Base-by-base conservation (phyloP, 2,113 vertebrate species). In the Ranitomeya imitator region DNA sequence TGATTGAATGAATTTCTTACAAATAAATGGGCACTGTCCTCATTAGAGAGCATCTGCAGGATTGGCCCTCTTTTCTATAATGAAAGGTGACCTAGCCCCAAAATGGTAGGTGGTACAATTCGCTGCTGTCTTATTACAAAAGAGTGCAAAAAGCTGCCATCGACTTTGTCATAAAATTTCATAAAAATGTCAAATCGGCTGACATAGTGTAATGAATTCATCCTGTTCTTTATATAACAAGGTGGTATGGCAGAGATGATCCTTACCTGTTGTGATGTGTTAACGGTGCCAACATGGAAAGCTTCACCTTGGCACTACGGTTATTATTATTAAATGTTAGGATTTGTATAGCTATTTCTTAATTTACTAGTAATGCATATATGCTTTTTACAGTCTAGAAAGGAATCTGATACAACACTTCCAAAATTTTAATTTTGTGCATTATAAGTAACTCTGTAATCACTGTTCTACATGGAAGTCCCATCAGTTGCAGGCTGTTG, bases 51-150 rank as follows among this genome's bases (percentile, higher is more conserved):
- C 19, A 57, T 85, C 57, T 51, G 73, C 77, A 18, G n/a, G 57
- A 57, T 52, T 57, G 61, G 23, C 86, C 60, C 51, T 80, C 86
- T 87, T 71, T 16, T 54, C 45, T 65, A 80, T 87, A 87, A 87
- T 87, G 61, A 87, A 87, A 71, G 52, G 77, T 87, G 77, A 79
- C 74, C 85, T 86, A 86, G 85, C 61, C 85, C 76, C 37, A 86
- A 67, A 79, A 79, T 86, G 74, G 85, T 23, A 87, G 86, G 86
- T 69, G 77, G 86, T 87, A 71, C 54, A 67, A 80, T 87, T 67
- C 63, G 57, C 61, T 67, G 61, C 52, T 69, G 60, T 57, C 65
- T 67, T 69, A 80, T 80, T 87, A 55, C 63, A 45, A 37, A 59
- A 87, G 52, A 79, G 63, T 26, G 59, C 67, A 67, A 76, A 76